Evolutionary conservation across 2,113 vertebrate genomes (phyloP).

Genomic region (Anseranas semipalmata): DNA sequence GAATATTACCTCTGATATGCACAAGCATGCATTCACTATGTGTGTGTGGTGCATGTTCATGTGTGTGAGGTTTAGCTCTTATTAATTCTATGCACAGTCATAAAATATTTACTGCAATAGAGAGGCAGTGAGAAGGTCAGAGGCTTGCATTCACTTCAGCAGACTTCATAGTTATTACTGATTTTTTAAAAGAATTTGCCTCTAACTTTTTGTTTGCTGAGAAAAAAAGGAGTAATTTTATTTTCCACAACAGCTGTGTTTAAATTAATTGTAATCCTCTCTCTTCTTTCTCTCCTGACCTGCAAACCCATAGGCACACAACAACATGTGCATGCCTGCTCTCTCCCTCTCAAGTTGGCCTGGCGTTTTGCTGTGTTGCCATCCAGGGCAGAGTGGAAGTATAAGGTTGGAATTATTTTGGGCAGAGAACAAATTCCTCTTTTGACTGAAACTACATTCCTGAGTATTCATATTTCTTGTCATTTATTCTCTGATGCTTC

Average conservation of each 20-base stretch:
- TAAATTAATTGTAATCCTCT: neutral
- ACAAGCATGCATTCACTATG: neutral
- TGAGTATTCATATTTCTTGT: neutral
- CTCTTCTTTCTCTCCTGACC: neutral
- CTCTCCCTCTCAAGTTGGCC: fast-evolving
- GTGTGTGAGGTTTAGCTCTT: neutral
- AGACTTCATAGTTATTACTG: neutral
- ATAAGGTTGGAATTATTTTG: neutral
- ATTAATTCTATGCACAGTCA: neutral
- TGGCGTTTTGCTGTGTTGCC: neutral
- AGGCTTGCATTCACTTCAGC: neutral
- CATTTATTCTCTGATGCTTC: neutral
- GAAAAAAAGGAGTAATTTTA: neutral
- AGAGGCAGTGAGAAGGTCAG: neutral
- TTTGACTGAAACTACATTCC: neutral
- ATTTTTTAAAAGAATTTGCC: neutral
- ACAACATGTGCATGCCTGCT: fast-evolving
- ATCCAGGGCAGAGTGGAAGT: neutral
- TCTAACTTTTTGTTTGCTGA: neutral
- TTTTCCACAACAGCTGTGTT: neutral
- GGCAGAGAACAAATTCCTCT: neutral
- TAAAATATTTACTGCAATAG: neutral
- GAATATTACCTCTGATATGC: neutral
- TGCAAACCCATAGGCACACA: fast-evolving
- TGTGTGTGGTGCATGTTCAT: fast-evolving